Conservation (phyloP, 2,888 invertebrate genomes). For the Agrochola lychnidis region DNA sequence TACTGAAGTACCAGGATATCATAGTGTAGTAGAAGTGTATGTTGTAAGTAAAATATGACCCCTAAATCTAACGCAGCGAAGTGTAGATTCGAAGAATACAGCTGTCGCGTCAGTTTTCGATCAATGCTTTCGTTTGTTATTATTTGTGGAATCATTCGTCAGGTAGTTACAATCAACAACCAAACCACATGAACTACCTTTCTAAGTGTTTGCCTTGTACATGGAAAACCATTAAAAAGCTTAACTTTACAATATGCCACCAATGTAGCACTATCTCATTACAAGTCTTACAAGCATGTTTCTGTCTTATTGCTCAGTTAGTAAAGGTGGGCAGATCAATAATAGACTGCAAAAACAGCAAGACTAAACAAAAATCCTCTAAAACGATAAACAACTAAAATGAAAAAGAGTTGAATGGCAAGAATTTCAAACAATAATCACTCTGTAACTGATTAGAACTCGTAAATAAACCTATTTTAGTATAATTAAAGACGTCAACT, state of each 20-base stretch:
- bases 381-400: conserved; percentile 37
- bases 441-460: conserved; percentile 43
- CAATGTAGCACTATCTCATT: neutral
- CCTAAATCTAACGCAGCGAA: neutral
- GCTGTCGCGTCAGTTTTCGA: neutral
- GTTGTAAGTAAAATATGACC: neutral
- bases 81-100: neutral
- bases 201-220: neutral
- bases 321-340: conserved; percentile 12
- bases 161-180: neutral
- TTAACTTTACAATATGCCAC: neutral
- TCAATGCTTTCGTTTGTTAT: neutral
- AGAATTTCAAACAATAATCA: conserved; percentile 48
- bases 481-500: conserved; percentile 62
- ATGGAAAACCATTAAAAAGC: neutral
- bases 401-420: conserved; percentile 38
- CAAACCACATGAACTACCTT: neutral
- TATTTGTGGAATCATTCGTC: conserved; percentile 2
- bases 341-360: conserved; percentile 29
- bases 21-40: neutral
- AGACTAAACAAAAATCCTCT: conserved; percentile 33
- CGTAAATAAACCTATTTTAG: conserved; percentile 52
- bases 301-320: conserved; percentile 4
- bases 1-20: conserved; percentile 29
- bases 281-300: neutral